phyloP scores from a whole-genome alignment of 1,140 invertebrate genomes.

The Oedothorax gibbosus region DNA sequence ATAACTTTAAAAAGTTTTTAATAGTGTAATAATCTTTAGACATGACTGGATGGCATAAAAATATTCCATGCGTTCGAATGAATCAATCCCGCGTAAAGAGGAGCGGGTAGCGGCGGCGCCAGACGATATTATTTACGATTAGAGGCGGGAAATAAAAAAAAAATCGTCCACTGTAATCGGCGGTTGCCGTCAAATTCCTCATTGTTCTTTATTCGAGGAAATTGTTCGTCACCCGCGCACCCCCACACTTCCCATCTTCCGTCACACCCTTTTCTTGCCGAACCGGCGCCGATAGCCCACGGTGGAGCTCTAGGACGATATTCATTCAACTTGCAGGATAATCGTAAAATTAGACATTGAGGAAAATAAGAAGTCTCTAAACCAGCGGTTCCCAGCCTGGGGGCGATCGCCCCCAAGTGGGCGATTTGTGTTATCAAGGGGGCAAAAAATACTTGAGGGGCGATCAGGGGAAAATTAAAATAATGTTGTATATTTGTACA shows the following conservation, averaged over 20 bases:
- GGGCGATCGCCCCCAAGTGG: too few relatives aligned
- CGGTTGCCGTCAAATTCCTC: slow-evolving; percentile 5
- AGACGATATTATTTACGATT: slow-evolving; percentile 36
- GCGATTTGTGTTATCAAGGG: too few relatives aligned
- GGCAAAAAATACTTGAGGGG: too few relatives aligned
- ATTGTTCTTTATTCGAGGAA: slow-evolving; percentile 29
- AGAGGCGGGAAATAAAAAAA: slow-evolving; percentile 22
- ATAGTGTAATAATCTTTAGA: too few relatives aligned
- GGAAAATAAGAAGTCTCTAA: neutral
- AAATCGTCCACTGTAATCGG: slow-evolving; percentile 33
- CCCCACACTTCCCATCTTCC: neutral
- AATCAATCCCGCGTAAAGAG: neutral
- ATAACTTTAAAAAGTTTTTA: too few relatives aligned
- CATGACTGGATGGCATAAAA: too few relatives aligned
- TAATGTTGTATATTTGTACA: too few relatives aligned
- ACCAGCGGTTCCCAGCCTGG: slow-evolving; percentile 6
- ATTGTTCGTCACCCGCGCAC: slow-evolving; percentile 13
- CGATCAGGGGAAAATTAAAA: too few relatives aligned
- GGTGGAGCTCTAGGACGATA: neutral
- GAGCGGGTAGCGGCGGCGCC: neutral
- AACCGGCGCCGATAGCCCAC: too few relatives aligned
- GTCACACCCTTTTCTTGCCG: neutral
- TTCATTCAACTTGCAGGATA: neutral
- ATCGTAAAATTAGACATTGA: neutral
- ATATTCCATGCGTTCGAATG: too few relatives aligned